Evolutionary conservation across 1,140 invertebrate species (phyloP).

Genomic region (Lordiphosa collinella): DNA sequence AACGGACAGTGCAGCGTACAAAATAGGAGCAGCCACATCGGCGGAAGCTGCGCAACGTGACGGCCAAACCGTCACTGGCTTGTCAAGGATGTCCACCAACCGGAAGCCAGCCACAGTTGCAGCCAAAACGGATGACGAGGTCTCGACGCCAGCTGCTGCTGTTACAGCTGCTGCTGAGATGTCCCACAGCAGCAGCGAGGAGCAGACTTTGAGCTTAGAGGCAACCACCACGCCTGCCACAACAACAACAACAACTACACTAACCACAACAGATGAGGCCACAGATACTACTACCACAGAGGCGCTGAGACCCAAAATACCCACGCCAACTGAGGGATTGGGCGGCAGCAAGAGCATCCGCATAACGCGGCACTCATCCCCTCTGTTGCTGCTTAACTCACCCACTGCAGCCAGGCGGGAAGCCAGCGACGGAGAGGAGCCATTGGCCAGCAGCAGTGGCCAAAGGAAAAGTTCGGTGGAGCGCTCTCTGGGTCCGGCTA

Average conservation of each 20-base stretch:
- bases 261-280: neutral
- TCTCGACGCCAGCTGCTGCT: conserved; percentile 1
- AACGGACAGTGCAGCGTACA: conserved; percentile 26
- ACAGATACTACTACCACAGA: neutral
- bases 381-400: conserved; percentile 41
- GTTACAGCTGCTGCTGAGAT: neutral
- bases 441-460: too few species aligned
- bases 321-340: conserved; percentile 20
- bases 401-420: conserved; percentile 24
- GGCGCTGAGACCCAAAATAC: conserved; percentile 10
- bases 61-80: conserved; percentile 23
- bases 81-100: conserved; percentile 63
- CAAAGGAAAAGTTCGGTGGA: conserved; percentile 48
- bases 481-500: conserved; percentile 28
- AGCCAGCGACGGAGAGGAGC: conserved; percentile 31
- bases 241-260: too few species aligned
- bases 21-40: conserved; percentile 71
- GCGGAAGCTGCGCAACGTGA: conserved; percentile 56
- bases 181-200: neutral
- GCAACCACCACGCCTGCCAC: conserved; percentile 1
- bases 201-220: neutral
- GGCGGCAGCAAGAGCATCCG: conserved; percentile 33
- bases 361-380: conserved; percentile 65
- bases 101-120: conserved; percentile 47
- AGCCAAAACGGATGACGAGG: conserved; percentile 13